Base-by-base conservation (phyloP, 2,113 vertebrate genomes). In the Lycocorax pyrrhopterus region DNA sequence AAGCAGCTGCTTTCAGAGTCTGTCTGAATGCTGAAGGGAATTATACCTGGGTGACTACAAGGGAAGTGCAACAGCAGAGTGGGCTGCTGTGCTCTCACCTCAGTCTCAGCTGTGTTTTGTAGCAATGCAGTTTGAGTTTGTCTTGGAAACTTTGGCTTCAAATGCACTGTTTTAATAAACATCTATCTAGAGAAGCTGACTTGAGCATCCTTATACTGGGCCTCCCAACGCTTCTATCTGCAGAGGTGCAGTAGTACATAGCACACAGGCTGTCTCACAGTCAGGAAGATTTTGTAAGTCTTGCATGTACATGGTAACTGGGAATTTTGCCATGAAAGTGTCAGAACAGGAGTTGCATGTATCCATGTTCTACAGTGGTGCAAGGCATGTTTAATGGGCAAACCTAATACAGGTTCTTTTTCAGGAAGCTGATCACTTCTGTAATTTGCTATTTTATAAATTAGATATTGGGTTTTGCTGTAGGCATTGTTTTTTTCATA, bases 261-360 rank as follows among this genome's bases (percentile, higher is more conserved):
- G 29, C 53, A 43, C 47, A 55, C 26, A n/a, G 7, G 13, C 26
- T 4, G 1, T 60, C 30, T 84, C 41, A 11, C 14, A 37, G 33
- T 46, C 0, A 3, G 67, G 33, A 55, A 56, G 8, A 19, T n/a
- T 55, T 56, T 21, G 20, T 15, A 17, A 59, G 78, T 6, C 26
- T 73, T 68, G 27, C 10, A 29, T 82, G 25, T 18, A 25, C 18
- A 1, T 32, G 32, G 51, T 17, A 73, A 56, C 21, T 67, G 60
- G 44, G 51, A 81, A 15, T 69, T 89, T 74, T 89, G n/a, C 32
- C 13, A 5, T 32, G 29, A 41, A 73, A 87, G 52, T 47, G 9
- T 80, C n/a, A 56, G 76, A 49, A 51, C 22, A 15, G 0, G 0
- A 47, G 27, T 46, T 68, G 25, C 30, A 13, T 20, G 3, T 69